A percentile compares a stretch with the other conserved stretches of the same genome.
Evolutionary conservation across 2,888 invertebrate genomes (phyloP).

Genomic region (Emmelina monodactyla): DNA sequence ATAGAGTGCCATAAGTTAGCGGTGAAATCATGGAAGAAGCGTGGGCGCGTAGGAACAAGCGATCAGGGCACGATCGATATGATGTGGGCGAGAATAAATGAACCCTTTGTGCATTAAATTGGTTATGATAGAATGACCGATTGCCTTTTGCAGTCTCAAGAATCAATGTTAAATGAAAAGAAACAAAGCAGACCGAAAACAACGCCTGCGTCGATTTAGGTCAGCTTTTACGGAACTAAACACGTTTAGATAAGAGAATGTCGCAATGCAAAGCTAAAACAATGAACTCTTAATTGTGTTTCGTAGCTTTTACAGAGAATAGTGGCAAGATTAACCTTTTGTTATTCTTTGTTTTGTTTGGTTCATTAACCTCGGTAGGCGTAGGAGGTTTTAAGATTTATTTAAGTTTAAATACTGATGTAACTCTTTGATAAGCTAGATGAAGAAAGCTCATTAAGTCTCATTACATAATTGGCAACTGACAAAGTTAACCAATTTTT

Average conservation of each 20-base stretch:
- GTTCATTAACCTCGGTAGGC: too few relatives aligned
- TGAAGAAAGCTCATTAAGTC: too few relatives aligned
- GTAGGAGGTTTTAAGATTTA: too few relatives aligned
- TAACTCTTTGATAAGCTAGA: too few relatives aligned
- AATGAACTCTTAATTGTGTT: slow-evolving; percentile 54
- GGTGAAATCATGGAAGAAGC: slow-evolving; percentile 14
- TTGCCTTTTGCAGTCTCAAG: slow-evolving; percentile 49
- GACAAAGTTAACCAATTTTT: too few relatives aligned
- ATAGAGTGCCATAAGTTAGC: slow-evolving; percentile 17
- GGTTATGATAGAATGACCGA: slow-evolving; percentile 48
- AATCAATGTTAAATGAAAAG: slow-evolving; percentile 22
- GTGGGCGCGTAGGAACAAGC: slow-evolving; percentile 40
- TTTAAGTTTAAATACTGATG: too few relatives aligned
- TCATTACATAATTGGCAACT: too few relatives aligned
- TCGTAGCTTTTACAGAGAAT: slow-evolving; percentile 30
- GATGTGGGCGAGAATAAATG: slow-evolving; percentile 53
- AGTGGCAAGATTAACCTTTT: slow-evolving; percentile 1
- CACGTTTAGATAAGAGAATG: slow-evolving; percentile 47
- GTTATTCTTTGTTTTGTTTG: slow-evolving; percentile 1
- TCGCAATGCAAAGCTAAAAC: slow-evolving; percentile 46
- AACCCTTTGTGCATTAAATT: slow-evolving; percentile 58
- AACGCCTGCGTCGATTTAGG: slow-evolving; percentile 20
- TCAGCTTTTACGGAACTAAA: slow-evolving; percentile 29
- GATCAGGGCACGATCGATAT: slow-evolving; percentile 56
- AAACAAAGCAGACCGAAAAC: neutral